These are phyloP conservation scores for Chlamydotis undulata DNA, from an alignment of 2,113 vertebrate species.

Conservation along the genomic window DNA sequence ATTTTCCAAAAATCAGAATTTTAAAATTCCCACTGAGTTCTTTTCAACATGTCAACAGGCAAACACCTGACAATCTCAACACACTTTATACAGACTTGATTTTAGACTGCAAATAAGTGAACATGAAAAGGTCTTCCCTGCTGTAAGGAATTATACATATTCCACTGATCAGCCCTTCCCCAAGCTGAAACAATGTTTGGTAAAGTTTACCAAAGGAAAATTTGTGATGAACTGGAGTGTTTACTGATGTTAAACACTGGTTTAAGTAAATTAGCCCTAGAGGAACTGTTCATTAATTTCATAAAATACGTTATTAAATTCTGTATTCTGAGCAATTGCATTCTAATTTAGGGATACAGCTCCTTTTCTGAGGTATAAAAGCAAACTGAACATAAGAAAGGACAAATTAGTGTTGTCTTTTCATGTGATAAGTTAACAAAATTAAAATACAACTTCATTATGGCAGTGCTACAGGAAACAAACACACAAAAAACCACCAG, in stretches of 20 bases:
- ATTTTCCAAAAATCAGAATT: neutral
- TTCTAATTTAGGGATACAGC: constrained; percentile 16
- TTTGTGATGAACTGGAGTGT: neutral
- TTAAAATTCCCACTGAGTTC: neutral
- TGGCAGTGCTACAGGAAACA: constrained; percentile 7
- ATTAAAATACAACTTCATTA: constrained; percentile 62
- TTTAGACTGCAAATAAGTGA: neutral
- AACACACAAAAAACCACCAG: neutral
- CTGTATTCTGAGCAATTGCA: neutral
- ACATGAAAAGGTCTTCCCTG: neutral
- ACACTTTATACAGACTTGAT: neutral
- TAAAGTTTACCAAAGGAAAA: neutral
- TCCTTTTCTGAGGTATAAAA: constrained; percentile 35
- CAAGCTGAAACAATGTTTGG: neutral
- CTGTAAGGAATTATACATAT: neutral
- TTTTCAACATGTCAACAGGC: neutral
- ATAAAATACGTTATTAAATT: constrained; percentile 14
- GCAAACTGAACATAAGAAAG: neutral
- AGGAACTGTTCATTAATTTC: constrained; percentile 33
- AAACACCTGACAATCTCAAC: neutral
- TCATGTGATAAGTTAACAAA: constrained; percentile 52
- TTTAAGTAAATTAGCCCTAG: constrained; percentile 35
- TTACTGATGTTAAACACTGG: neutral
- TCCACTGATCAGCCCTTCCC: neutral
- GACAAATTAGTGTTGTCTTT: constrained; percentile 22